Base-by-base conservation (phyloP, 2,888 invertebrate species). In the Patella pellucida region DNA sequence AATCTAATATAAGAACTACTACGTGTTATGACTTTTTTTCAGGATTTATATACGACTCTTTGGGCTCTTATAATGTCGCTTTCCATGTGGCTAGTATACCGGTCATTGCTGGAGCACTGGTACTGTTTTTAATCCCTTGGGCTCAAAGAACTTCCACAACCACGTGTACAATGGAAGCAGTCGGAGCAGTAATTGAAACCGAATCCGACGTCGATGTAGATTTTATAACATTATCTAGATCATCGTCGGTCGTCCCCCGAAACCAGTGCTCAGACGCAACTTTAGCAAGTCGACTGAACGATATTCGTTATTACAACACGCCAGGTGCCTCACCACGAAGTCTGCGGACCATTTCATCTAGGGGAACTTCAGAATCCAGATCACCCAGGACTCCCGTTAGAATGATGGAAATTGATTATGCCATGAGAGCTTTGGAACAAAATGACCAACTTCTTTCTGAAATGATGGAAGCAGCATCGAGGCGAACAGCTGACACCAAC, bases 61-160 rank as follows among this genome's bases (percentile, higher is more conserved):
- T 83, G 7, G 87, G 87, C 11, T 79, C 82, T 23, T 88, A 88
- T 78, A 78, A 85, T 72, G 14, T 86, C 11, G 81, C 87, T 2
- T 88, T 88, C 76, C 87, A 88, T 74, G 80, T 86, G 69, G 85
- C 87, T 15, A 87, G 86, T 9, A 75, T 86, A 16, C 86, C 86
- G 0, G 81, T 86, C 52, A 79, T 88, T 11, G 31, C 73, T 5
- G 87, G 87, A 11, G 84, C 85, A 11, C 69, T 85, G 12, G 71
- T 87, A 2, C 76, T 88, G 27, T 86, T 88, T 74, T 80, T 87
- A 41, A 84, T 88, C 27, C 87, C 87, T 1, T 88, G 87, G 87
- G 87, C 87, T 11, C 85, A 87, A 78, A 78, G 85, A 15, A 87
- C 87, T 7, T 81, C 85, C 14, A 69, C 73, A 19, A 73, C 73